A percentile compares a stretch with the other conserved stretches of the same genome.
These are phyloP conservation scores for Thalpophila matura DNA, from an alignment of 2,888 invertebrate genomes.

Conservation along the genomic window DNA sequence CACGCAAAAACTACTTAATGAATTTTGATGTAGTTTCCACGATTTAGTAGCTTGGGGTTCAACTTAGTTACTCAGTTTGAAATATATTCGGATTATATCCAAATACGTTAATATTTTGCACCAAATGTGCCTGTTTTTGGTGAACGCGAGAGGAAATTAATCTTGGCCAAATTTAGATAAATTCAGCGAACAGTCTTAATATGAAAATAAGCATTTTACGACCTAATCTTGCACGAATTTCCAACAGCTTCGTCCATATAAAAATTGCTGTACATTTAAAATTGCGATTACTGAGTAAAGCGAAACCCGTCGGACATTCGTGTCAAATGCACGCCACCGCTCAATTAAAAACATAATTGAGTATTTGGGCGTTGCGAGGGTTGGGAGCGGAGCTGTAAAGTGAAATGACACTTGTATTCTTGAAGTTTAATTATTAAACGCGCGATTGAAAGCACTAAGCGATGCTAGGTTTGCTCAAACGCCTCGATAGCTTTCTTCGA, in stretches of 20 bases:
- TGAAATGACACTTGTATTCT: constrained; percentile 68
- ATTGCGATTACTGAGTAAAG: constrained; percentile 58
- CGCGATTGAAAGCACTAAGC: constrained; percentile 31
- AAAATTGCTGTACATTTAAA: constrained; percentile 62
- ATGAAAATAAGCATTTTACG: constrained; percentile 12
- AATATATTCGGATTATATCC: neutral
- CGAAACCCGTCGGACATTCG: constrained; percentile 68
- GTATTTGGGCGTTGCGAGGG: constrained; percentile 70
- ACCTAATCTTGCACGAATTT: constrained; percentile 37
- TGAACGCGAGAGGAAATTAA: constrained; percentile 18
- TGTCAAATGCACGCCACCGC: constrained; percentile 81
- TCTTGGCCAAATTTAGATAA: constrained; percentile 12
- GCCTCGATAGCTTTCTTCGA: constrained; percentile 15
- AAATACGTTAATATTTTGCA: neutral
- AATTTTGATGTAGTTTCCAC: too few species aligned
- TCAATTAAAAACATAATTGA: constrained; percentile 88
- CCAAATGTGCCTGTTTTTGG: neutral
- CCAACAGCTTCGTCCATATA: constrained; percentile 25
- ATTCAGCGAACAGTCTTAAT: constrained; percentile 10
- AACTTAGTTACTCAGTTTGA: too few species aligned
- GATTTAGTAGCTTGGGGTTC: too few species aligned
- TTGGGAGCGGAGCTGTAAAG: constrained; percentile 32
- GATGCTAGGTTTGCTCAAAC: constrained; percentile 18
- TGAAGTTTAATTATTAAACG: constrained; percentile 62
- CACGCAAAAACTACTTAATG: too few species aligned